Evolutionary conservation across 2,888 invertebrate species (phyloP).

Genomic region (Micropterix aruncella): DNA sequence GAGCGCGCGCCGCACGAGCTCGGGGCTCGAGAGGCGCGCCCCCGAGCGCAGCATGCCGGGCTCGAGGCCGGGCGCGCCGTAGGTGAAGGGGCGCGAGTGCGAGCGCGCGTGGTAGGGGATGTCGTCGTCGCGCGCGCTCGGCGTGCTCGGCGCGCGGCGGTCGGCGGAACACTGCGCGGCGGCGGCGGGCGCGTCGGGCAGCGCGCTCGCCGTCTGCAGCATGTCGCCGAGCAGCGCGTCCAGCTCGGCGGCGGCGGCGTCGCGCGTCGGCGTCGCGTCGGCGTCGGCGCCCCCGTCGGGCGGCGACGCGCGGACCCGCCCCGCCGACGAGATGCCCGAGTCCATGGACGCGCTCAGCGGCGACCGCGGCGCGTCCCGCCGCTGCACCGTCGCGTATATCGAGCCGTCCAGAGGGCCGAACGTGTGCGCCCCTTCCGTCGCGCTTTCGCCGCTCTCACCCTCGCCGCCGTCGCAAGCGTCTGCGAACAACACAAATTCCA

Average conservation of each 20-base stretch:
- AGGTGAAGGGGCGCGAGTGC: slow-evolving; percentile 80
- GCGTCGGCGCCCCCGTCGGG: slow-evolving; percentile 34
- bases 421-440: slow-evolving; percentile 43
- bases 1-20: slow-evolving; percentile 65
- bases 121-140: slow-evolving; percentile 36
- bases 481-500: too few relatives aligned
- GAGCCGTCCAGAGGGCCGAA: slow-evolving; percentile 83
- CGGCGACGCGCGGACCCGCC: slow-evolving; percentile 39
- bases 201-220: slow-evolving; percentile 77
- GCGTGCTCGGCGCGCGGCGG: slow-evolving; percentile 34
- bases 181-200: slow-evolving; percentile 41
- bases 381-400: slow-evolving; percentile 64
- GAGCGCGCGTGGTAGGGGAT: slow-evolving; percentile 88
- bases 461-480: slow-evolving; percentile 45
- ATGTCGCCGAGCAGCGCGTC: slow-evolving; percentile 77
- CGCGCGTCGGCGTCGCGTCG: slow-evolving; percentile 16
- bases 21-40: slow-evolving; percentile 69
- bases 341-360: slow-evolving; percentile 81
- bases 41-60: slow-evolving; percentile 54
- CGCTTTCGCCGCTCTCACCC: slow-evolving; percentile 31
- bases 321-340: slow-evolving; percentile 76
- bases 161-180: slow-evolving; percentile 18
- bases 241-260: slow-evolving; percentile 41
- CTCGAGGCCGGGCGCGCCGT: slow-evolving; percentile 51
- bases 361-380: slow-evolving; percentile 36